These are phyloP conservation scores for Drosophila crucigera DNA, from an alignment of 2,888 invertebrate genomes.

Conservation along the genomic window DNA sequence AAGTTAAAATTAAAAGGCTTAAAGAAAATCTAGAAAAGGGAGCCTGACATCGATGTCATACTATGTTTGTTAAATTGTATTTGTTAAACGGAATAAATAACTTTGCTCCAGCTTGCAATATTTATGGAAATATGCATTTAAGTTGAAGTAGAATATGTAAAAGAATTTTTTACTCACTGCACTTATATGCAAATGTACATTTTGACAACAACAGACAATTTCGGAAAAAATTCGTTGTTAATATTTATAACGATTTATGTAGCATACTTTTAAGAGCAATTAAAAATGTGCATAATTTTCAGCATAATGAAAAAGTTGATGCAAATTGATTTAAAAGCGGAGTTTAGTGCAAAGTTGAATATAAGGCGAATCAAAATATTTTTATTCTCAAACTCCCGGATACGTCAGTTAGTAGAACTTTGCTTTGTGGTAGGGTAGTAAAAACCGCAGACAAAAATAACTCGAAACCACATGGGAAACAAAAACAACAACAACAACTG, in stretches of 20 bases:
- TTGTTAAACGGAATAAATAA: not conserved
- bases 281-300: not conserved
- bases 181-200: not conserved
- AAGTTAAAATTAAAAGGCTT: not conserved
- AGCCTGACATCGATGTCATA: not conserved
- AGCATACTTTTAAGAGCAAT: constrained; percentile 12
- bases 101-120: not conserved
- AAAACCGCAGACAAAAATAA: constrained; percentile 23
- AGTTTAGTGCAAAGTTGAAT: not conserved
- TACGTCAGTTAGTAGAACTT: not conserved
- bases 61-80: too few species aligned
- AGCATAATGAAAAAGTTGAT: not conserved
- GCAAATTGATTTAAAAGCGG: not conserved
- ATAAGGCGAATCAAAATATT: not conserved
- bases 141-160: not conserved
- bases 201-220: not conserved
- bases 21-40: not conserved
- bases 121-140: not conserved
- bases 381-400: not conserved
- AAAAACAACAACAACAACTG: constrained; percentile 33
- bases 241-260: not conserved
- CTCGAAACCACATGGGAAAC: constrained; percentile 6
- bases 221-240: not conserved
- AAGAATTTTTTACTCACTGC: not conserved
- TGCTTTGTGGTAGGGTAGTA: constrained; percentile 4